These are phyloP conservation scores for Melipona beecheii DNA, from an alignment of 2,888 invertebrate species.

Conservation along the genomic window DNA sequence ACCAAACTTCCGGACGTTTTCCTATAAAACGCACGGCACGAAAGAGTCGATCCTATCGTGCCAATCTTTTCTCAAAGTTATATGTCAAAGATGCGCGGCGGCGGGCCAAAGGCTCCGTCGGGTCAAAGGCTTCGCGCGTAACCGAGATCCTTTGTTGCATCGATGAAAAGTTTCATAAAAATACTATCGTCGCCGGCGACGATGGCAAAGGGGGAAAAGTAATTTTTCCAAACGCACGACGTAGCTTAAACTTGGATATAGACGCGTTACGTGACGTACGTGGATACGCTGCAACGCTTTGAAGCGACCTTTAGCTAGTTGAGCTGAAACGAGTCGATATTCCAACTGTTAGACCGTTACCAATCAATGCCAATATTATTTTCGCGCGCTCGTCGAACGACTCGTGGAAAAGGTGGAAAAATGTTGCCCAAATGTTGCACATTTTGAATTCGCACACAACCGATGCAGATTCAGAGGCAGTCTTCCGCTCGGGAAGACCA, in stretches of 20 bases:
- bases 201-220: constrained; percentile 11
- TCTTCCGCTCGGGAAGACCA: too few relatives aligned
- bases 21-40: constrained; percentile 53
- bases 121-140: constrained; percentile 15
- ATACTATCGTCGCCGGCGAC: not conserved
- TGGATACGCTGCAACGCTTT: not conserved
- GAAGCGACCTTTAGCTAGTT: constrained; percentile 43
- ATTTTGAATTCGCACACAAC: not conserved
- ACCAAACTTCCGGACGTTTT: constrained; percentile 22
- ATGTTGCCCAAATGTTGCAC: not conserved
- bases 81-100: constrained; percentile 38
- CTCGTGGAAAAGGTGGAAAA: too few relatives aligned
- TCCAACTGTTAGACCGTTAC: too few relatives aligned
- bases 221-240: constrained; percentile 17
- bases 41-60: constrained; percentile 59
- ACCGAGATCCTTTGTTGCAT: constrained; percentile 1
- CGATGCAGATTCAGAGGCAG: not conserved
- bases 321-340: constrained; percentile 34
- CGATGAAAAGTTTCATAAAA: constrained; percentile 14
- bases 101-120: not conserved
- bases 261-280: not conserved
- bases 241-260: too few relatives aligned
- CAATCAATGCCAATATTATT: too few relatives aligned
- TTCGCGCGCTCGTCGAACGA: not conserved
- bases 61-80: constrained; percentile 50